Base-by-base conservation (phyloP, 2,113 vertebrate species). In the Trachemys scripta region DNA sequence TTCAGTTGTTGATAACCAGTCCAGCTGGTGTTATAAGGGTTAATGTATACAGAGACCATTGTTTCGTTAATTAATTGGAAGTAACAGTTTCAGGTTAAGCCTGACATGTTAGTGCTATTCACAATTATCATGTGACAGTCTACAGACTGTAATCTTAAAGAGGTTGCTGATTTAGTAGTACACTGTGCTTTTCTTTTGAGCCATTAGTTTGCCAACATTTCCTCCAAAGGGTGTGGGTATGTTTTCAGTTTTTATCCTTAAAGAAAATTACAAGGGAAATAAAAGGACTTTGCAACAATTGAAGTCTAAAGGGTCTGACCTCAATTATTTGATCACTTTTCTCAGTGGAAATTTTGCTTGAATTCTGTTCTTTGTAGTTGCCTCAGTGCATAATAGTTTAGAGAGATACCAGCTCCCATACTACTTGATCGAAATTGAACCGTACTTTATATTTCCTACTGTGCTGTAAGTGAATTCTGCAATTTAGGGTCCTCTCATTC, bases 291-390 rank as follows among this genome's bases (percentile, higher is more conserved):
- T 35, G 82, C 89, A 11, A 20, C 81, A 49, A 0, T 25, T 24
- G 93, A 19, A 25, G 79, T n/a, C 80, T 80, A 80, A n/a, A 93
- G 93, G 87, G 13, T 96, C 62, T 76, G 90, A 65, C 94, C 94
- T 94, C 80, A 25, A 82, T 25, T 19, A 2, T 20, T 29, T 56
- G 90, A 42, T 82, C 1, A 0, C 56, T 91, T 92, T 92, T 54
- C 76, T 78, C 80, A 0, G 6, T 54, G 47, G 88, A 89, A 93
- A 82, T n/a, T 86, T 8, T 78, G 47, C 53, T 53, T 72, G 76
- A 29, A 31, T 29, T 47, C 8, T 22, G 11, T 2, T 3, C 47
- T 80, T 42, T 22, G 2, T 6, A 50, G 80, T 20, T 27, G 91
- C 42, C 10, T 10, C 3, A 49, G 13, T 29, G 69, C 3, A 12